Percentiles rank a stretch among this genome's conserved stretches.
phyloP scores from a whole-genome alignment of 2,113 vertebrate genomes.

The Telmatochromis sp. region DNA sequence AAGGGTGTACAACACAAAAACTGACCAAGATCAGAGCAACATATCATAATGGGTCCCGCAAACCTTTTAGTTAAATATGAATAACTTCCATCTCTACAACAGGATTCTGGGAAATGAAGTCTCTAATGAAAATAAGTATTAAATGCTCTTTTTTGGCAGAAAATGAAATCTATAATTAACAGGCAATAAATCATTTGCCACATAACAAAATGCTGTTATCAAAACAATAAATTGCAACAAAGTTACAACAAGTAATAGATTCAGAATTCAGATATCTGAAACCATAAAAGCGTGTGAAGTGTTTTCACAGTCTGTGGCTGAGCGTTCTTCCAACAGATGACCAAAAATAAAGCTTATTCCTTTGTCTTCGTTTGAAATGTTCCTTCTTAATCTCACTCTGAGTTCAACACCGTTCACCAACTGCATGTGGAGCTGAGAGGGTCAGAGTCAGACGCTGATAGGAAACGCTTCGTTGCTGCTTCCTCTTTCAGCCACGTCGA shows the following conservation, averaged over 20 bases:
- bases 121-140: background rate
- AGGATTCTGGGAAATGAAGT: background rate
- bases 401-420: background rate
- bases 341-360: background rate
- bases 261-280: background rate
- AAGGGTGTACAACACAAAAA: background rate
- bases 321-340: background rate
- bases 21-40: background rate
- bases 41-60: background rate
- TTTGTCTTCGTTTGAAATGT: background rate
- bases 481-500: background rate
- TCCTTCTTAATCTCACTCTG: background rate
- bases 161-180: background rate
- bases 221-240: background rate
- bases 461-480: background rate
- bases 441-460: background rate
- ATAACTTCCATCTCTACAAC: background rate
- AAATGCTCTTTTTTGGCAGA: background rate
- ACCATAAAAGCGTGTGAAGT: background rate
- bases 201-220: background rate
- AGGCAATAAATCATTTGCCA: background rate
- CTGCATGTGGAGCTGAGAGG: background rate
- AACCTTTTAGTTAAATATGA: background rate
- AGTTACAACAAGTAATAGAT: background rate
- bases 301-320: background rate